Evolutionary conservation across 1,140 invertebrate genomes (phyloP).

Genomic region (Frieseomelitta varia): DNA sequence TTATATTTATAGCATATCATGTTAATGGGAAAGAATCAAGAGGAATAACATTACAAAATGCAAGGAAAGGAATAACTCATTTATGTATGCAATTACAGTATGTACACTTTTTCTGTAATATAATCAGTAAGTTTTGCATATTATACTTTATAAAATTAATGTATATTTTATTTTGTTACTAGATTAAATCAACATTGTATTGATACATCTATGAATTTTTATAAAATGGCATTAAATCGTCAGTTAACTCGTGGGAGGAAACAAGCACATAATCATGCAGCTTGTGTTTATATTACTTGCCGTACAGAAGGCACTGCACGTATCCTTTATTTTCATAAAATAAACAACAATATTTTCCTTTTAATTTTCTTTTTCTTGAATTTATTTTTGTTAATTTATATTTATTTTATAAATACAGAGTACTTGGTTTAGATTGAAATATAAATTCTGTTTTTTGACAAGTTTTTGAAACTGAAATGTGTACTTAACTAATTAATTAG

Average conservation of each 20-base stretch:
- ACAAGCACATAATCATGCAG: conserved; percentile 95
- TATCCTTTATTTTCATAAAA: conserved; percentile 84
- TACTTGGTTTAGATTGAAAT: neutral
- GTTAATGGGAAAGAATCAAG: conserved; percentile 93
- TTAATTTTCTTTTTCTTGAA: neutral
- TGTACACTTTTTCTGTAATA: conserved; percentile 53
- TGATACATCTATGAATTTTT: conserved; percentile 97
- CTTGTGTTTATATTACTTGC: conserved; percentile 99
- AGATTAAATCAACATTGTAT: conserved; percentile 94
- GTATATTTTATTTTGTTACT: conserved; percentile 26
- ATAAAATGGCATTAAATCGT: conserved; percentile 95
- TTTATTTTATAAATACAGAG: neutral
- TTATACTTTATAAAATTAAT: conserved; percentile 26
- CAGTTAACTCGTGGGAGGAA: conserved; percentile 95
- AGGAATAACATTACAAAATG: conserved; percentile 94
- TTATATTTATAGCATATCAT: conserved; percentile 86
- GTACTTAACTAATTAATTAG: conserved; percentile 79
- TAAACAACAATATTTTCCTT: neutral
- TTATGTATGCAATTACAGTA: conserved; percentile 89
- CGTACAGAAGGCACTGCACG: conserved; percentile 96
- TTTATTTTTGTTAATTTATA: neutral
- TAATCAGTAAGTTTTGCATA: neutral
- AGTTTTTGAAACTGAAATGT: neutral
- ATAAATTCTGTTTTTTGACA: neutral
- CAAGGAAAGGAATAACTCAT: conserved; percentile 90